A percentile compares a stretch with the other conserved stretches of the same genome.
Conservation (phyloP, 2,113 vertebrate species). For the Gallinago undulata region DNA sequence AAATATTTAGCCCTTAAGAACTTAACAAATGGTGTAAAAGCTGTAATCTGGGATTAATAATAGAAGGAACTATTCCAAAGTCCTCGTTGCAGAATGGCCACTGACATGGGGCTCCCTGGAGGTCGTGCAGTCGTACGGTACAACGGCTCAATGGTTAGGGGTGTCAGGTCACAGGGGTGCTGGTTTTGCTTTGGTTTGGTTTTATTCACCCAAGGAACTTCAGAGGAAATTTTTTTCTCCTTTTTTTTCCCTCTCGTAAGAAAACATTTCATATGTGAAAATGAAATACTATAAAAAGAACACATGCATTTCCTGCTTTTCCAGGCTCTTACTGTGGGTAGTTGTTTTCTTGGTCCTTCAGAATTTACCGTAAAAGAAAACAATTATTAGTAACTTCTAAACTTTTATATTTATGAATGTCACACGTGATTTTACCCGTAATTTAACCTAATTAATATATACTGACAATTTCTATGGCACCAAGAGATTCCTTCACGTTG, state of each 20-base stretch:
- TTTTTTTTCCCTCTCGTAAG: background rate
- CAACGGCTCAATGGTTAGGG: background rate
- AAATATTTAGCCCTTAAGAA: background rate
- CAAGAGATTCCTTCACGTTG: background rate
- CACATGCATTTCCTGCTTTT: background rate
- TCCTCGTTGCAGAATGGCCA: background rate
- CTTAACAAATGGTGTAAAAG: background rate
- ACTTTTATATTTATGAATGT: background rate
- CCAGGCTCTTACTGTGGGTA: background rate
- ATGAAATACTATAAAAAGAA: background rate
- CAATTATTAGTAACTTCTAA: background rate
- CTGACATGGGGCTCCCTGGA: background rate
- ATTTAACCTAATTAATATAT: background rate
- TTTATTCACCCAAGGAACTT: background rate
- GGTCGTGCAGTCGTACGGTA: background rate
- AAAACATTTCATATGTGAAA: background rate
- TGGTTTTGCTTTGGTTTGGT: background rate
- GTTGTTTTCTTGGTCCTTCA: background rate
- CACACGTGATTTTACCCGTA: background rate
- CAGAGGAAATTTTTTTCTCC: background rate
- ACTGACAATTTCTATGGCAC: background rate
- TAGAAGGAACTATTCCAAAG: background rate
- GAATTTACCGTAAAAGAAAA: background rate
- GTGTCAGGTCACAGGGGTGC: background rate
- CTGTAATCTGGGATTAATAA: background rate